Evolutionary conservation across 2,797 vertebrate species (phyloP).

Genomic region (Nannoperca australis): DNA sequence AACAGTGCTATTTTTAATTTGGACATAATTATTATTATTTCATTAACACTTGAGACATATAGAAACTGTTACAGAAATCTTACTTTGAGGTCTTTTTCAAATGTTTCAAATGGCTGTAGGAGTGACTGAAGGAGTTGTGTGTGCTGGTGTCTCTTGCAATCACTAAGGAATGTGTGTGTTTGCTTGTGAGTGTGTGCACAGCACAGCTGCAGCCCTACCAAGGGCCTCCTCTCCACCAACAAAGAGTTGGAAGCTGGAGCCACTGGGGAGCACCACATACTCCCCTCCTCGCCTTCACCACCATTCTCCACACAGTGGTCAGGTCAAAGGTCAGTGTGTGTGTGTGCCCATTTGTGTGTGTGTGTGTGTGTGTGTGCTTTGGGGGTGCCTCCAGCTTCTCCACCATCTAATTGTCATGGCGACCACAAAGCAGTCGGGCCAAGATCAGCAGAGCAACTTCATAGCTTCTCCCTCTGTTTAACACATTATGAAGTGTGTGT

Average conservation of each 20-base stretch:
- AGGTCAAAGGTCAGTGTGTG: conserved; percentile 68
- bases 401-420: conserved; percentile 74
- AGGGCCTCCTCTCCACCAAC: conserved; percentile 74
- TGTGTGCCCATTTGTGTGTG: conserved; percentile 14
- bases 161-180: conserved; percentile 63
- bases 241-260: conserved; percentile 78
- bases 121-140: conserved; percentile 19
- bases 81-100: neutral
- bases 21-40: neutral
- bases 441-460: conserved; percentile 70
- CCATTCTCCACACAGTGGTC: conserved; percentile 63
- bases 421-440: conserved; percentile 71
- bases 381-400: conserved; percentile 45
- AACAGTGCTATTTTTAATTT: neutral
- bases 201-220: conserved; percentile 73
- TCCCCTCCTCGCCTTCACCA: conserved; percentile 40
- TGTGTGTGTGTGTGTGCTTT: conserved; percentile 43
- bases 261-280: conserved; percentile 60
- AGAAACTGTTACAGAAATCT: neutral
- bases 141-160: conserved; percentile 50
- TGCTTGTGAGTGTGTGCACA: conserved; percentile 19
- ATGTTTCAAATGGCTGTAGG: neutral
- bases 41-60: neutral
- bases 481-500: conserved; percentile 60
- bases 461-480: conserved; percentile 62